Base-by-base conservation (phyloP, 2,888 invertebrate genomes). In the Unio delphinus region DNA sequence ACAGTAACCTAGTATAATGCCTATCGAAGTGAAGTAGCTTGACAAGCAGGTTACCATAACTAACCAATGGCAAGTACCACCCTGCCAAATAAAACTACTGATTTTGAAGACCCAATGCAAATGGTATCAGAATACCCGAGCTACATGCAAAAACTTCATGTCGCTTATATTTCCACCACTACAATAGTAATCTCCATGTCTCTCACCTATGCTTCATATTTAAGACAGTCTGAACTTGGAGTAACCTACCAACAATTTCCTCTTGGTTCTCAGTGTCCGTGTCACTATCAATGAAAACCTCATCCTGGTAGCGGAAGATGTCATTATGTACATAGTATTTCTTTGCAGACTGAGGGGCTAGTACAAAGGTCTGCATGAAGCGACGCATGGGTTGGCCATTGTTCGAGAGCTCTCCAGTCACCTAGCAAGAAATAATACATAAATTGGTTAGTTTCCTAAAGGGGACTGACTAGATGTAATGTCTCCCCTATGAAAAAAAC, bases 271-370 rank as follows among this genome's bases (percentile, higher is more conserved):
- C 81, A 45, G 79, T 74, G 65, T 81, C 81, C 28, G 80, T 85
- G 65, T 92, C 93, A 82, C 93, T 94, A 82, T 94, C 94, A 76
- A 92, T 91, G 84, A 93, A 93, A 64, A 93, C 92, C 86, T 93
- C 93, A 87, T 93, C 96, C 93, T 98, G 98, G 91, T 98, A 99
- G 79, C 98, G 95, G 92, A 99, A 99, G 91, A 99, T 98, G 91
- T 99, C 98, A 91, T 99, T 99, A 91, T 97, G 97, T 74, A 99
- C 98, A 90, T 98, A 99, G 92, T 97, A 99, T 92, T 97, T 97
- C 92, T 97, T 98, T 72, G 98, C 97, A 70, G 96, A 95, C 91
- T 98, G 97, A 74, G 96, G 89, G 75, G 96, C 98, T 90, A 99
- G 92, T 70, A 99, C 98, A 92, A 99, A 96, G 0, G 98, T 98